Conservation (phyloP, 2,888 invertebrate species). For the Anthrax anthrax region DNA sequence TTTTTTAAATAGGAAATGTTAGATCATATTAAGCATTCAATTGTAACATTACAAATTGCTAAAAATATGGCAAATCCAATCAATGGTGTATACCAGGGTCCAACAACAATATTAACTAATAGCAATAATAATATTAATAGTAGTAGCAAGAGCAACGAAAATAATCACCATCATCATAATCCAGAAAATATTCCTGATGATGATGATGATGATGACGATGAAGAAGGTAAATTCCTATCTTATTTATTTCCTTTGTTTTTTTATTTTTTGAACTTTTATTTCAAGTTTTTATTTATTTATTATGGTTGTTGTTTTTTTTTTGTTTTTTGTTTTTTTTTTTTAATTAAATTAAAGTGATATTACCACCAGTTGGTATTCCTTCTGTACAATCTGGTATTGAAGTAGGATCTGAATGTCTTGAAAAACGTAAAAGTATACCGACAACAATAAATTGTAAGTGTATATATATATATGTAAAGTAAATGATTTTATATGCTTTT, state of each 20-base stretch:
- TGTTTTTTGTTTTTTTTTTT: not conserved
- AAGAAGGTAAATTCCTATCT: too few species aligned
- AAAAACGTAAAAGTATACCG: conserved; percentile 28
- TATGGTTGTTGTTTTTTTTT: too few species aligned
- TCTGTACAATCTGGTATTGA: conserved; percentile 43
- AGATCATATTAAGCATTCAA: conserved; percentile 96
- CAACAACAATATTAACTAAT: conserved; percentile 23
- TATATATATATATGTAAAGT: not conserved
- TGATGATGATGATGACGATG: conserved; percentile 8
- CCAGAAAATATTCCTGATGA: conserved; percentile 3
- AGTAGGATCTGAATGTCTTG: conserved; percentile 48
- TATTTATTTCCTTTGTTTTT: too few species aligned
- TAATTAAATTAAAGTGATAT: conserved; percentile 7
- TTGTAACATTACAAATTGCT: conserved; percentile 93
- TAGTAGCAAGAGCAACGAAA: conserved; percentile 10
- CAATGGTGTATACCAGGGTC: conserved; percentile 73
- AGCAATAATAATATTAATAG: conserved; percentile 12
- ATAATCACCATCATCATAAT: not conserved
- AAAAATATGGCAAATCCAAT: conserved; percentile 91
- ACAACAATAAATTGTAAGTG: conserved; percentile 18
- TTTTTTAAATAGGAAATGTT: conserved; percentile 63
- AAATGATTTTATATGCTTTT: too few species aligned
- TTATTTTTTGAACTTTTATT: too few species aligned
- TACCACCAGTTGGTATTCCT: conserved; percentile 12
- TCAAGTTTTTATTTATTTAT: not conserved